These are phyloP conservation scores for Accipiter virgatus DNA, from an alignment of 2,113 vertebrate species.

Conservation along the genomic window DNA sequence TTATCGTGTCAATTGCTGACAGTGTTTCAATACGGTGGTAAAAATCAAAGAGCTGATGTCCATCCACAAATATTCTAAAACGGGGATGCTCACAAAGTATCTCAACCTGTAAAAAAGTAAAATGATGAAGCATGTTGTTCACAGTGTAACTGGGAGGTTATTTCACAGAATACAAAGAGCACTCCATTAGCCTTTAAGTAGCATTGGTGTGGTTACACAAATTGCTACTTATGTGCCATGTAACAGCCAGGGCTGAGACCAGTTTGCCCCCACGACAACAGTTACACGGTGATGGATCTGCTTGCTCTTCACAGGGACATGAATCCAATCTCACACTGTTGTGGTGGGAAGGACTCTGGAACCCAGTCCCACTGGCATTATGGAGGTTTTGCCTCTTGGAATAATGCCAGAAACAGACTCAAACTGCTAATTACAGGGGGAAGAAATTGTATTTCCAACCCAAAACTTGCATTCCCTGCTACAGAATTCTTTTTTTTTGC, in stretches of 20 bases:
- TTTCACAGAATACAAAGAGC: not conserved
- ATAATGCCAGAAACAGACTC: not conserved
- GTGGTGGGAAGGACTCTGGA: not conserved
- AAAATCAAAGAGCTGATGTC: slow-evolving; percentile 99
- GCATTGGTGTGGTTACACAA: not conserved
- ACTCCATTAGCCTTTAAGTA: not conserved
- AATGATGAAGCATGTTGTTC: not conserved
- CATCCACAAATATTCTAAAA: slow-evolving; percentile 97
- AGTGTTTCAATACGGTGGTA: slow-evolving; percentile 95
- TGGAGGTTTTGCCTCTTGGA: not conserved
- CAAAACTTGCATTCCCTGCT: not conserved
- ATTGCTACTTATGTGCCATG: fast-evolving
- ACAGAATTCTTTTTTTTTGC: not conserved
- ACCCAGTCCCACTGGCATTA: not conserved
- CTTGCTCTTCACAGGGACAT: not conserved
- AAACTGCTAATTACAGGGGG: not conserved
- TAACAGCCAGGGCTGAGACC: not conserved
- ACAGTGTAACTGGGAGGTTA: not conserved
- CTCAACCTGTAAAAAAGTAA: slow-evolving; percentile 85
- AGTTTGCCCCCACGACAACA: not conserved
- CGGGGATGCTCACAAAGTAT: slow-evolving; percentile 97
- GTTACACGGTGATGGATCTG: not conserved
- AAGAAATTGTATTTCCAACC: not conserved
- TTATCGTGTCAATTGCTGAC: slow-evolving; percentile 91
- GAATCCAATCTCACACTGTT: not conserved